Evolutionary conservation across 2,888 invertebrate species (phyloP).

Genomic region (Drosophila barbarae): DNA sequence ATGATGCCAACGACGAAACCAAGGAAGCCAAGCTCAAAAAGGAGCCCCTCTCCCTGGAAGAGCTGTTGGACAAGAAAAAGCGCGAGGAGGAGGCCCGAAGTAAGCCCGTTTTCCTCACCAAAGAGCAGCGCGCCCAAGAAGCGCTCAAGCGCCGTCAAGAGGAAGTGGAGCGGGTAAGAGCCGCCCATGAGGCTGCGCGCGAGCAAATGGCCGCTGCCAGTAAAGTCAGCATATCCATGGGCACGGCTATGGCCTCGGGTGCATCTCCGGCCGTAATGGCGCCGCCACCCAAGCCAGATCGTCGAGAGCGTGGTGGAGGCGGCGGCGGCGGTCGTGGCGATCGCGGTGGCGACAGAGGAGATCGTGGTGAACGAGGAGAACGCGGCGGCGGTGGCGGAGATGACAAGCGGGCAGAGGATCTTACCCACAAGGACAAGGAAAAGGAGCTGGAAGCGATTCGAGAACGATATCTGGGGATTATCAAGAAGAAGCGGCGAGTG

Average conservation of each 20-base stretch:
- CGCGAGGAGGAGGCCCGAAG: slow-evolving; percentile 96
- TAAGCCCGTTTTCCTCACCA: slow-evolving; percentile 97
- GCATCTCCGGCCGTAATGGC: slow-evolving; percentile 40
- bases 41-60: slow-evolving; percentile 97
- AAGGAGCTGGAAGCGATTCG: slow-evolving; percentile 97
- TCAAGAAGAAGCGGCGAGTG: slow-evolving; percentile 95
- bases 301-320: slow-evolving; percentile 80
- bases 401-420: slow-evolving; percentile 76
- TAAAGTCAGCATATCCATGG: slow-evolving; percentile 50
- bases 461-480: slow-evolving; percentile 94
- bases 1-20: slow-evolving; percentile 77
- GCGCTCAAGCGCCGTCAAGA: slow-evolving; percentile 94
- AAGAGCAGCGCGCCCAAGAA: slow-evolving; percentile 94
- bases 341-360: slow-evolving; percentile 23
- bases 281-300: slow-evolving; percentile 52
- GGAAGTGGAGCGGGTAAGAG: slow-evolving; percentile 90
- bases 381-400: slow-evolving; percentile 56
- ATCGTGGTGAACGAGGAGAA: slow-evolving; percentile 25
- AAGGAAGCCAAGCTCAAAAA: slow-evolving; percentile 74
- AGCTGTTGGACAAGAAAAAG: slow-evolving; percentile 96
- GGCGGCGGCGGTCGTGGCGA: slow-evolving; percentile 39
- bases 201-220: slow-evolving; percentile 52
- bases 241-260: slow-evolving; percentile 57
- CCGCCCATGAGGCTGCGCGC: slow-evolving; percentile 81
- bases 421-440: slow-evolving; percentile 89